phyloP scores from a whole-genome alignment of 1,140 invertebrate genomes.

The Coenobita brevimanus region DNA sequence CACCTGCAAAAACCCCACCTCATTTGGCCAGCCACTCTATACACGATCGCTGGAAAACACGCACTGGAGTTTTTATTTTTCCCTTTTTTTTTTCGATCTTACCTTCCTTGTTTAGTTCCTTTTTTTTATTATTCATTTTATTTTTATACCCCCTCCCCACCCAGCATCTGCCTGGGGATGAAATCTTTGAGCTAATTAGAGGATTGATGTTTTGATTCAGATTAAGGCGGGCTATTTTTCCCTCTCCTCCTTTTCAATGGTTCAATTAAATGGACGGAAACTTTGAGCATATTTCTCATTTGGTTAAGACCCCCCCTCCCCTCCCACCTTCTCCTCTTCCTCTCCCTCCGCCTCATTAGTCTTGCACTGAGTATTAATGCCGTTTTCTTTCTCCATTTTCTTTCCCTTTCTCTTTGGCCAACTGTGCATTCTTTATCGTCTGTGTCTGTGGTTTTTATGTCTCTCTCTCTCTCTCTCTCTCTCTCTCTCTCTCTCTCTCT shows the following conservation, averaged over 20 bases:
- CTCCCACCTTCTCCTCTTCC: too few species aligned
- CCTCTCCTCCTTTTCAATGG: not conserved
- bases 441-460: not conserved
- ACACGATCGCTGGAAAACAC: too few species aligned
- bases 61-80: too few species aligned
- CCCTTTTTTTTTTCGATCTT: too few species aligned
- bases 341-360: constrained; percentile 51
- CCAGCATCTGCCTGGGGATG: not conserved
- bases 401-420: not conserved
- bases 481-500: not conserved
- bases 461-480: not conserved
- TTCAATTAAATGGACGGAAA: constrained; percentile 46
- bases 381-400: not conserved
- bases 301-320: constrained; percentile 36
- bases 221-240: constrained; percentile 30
- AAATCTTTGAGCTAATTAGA: constrained; percentile 50
- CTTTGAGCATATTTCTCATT: constrained; percentile 48
- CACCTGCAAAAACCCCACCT: too few species aligned
- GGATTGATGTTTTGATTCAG: constrained; percentile 43
- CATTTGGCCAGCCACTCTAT: too few species aligned
- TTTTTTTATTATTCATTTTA: too few species aligned
- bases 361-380: constrained; percentile 6
- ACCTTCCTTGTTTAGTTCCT: too few species aligned
- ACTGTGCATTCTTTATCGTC: constrained; percentile 10
- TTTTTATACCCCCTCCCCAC: too few species aligned